Evolutionary conservation across 1,140 invertebrate species (phyloP).

Genomic region (Coboldia fuscipes): DNA sequence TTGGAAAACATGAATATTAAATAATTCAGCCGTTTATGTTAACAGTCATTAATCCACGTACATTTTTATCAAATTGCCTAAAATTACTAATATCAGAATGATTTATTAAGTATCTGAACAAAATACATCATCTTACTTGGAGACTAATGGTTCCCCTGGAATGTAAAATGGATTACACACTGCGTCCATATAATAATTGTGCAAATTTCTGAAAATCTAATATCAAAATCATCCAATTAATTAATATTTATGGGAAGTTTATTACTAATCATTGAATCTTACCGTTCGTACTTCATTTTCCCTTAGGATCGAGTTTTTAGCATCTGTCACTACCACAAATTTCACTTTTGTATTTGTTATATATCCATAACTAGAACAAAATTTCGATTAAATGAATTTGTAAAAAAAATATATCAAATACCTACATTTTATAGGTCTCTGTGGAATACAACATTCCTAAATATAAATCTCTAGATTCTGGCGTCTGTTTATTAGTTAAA

Average conservation of each 20-base stretch:
- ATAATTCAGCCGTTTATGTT: conserved; percentile 9
- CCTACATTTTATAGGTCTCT: conserved; percentile 92
- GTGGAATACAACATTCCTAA: conserved; percentile 79
- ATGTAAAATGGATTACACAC: conserved; percentile 90
- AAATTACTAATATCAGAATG: conserved; percentile 15
- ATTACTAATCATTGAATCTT: conserved; percentile 15
- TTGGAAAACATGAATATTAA: too few relatives aligned
- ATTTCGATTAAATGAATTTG: not conserved
- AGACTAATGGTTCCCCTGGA: conserved; percentile 62
- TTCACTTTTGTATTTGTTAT: conserved; percentile 95
- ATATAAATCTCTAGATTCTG: conserved; percentile 69
- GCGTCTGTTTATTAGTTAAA: conserved; percentile 33
- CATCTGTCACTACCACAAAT: conserved; percentile 85
- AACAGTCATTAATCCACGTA: conserved; percentile 35
- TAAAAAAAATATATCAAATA: conserved; percentile 1
- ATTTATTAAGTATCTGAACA: not conserved
- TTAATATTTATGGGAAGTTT: not conserved
- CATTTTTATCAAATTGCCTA: conserved; percentile 36
- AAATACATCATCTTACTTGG: conserved; percentile 35
- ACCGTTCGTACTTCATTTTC: conserved; percentile 90
- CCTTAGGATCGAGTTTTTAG: conserved; percentile 61
- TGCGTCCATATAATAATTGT: conserved; percentile 76
- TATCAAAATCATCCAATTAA: not conserved
- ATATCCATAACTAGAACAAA: conserved; percentile 70
- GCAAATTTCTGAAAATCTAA: conserved; percentile 75